These are phyloP conservation scores for Macrophya annulata DNA, from an alignment of 2,888 invertebrate species.

Conservation along the genomic window DNA sequence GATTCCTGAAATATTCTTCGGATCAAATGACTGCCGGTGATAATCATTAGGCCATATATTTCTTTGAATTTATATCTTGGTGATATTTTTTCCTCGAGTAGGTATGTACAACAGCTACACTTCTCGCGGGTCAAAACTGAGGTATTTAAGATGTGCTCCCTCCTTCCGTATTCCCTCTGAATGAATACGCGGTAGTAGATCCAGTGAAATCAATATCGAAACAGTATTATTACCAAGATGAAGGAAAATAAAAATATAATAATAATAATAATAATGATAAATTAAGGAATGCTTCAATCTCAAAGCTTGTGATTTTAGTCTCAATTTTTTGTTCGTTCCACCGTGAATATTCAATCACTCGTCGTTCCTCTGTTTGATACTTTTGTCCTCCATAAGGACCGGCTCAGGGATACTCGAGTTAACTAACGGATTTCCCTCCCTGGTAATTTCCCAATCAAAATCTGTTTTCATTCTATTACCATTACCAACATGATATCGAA, in stretches of 20 bases:
- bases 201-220: slow-evolving; percentile 29
- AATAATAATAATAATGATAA: not conserved
- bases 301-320: not conserved
- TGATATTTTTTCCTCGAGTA: not conserved
- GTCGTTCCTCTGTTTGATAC: not conserved
- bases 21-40: not conserved
- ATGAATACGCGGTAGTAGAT: not conserved
- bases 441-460: slow-evolving; percentile 19
- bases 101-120: not conserved
- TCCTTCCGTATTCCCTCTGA: not conserved
- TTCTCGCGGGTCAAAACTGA: not conserved
- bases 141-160: slow-evolving; percentile 10
- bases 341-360: slow-evolving; percentile 11
- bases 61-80: slow-evolving; percentile 3
- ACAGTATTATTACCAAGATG: slow-evolving; percentile 22
- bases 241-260: not conserved
- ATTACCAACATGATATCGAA: not conserved
- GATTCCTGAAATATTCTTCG: not conserved
- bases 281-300: slow-evolving; percentile 25
- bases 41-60: slow-evolving; percentile 2
- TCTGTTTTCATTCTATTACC: slow-evolving; percentile 16
- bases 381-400: not conserved
- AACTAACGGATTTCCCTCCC: slow-evolving; percentile 28
- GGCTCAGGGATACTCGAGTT: not conserved
- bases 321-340: not conserved